Conservation (phyloP, 2,113 vertebrate species). For the Melanotaenia duboulayi region DNA sequence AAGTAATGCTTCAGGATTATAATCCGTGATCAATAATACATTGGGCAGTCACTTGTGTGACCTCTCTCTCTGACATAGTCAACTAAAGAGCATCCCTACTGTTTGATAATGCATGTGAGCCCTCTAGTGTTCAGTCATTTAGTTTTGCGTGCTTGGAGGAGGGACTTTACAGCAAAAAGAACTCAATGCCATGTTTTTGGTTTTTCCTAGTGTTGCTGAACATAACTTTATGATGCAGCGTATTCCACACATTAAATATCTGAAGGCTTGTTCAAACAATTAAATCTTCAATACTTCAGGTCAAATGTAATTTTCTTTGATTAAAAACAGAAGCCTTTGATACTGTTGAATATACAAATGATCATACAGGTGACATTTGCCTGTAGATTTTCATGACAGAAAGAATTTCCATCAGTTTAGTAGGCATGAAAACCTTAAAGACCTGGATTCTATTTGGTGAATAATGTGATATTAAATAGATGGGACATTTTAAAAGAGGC, state of each 20-base stretch:
- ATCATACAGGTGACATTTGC: constrained; percentile 60
- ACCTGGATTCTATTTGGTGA: constrained; percentile 52
- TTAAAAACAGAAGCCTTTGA: constrained; percentile 10
- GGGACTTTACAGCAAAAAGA: constrained; percentile 11
- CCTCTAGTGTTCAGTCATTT: constrained; percentile 73
- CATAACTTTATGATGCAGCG: no score
- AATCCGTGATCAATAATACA: constrained; percentile 63
- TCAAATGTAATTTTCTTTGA: constrained; percentile 2
- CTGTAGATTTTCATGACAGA: constrained; percentile 32
- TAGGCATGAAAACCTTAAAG: constrained; percentile 52
- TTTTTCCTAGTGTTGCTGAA: no score
- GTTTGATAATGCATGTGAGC: constrained; percentile 74
- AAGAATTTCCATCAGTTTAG: constrained; percentile 22
- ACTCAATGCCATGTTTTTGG: neutral
- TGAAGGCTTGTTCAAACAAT: constrained; percentile 2
- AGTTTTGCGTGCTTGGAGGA: constrained; percentile 36
- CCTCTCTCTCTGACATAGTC: neutral
- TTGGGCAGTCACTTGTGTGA: constrained; percentile 33
- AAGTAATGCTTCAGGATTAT: constrained; percentile 47
- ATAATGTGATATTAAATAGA: constrained; percentile 72
- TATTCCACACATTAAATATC: neutral
- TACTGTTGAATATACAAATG: constrained; percentile 40
- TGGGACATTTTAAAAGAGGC: constrained; percentile 75
- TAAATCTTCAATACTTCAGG: neutral
- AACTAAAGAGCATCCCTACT: constrained; percentile 15